phyloP scores from a whole-genome alignment of 2,888 invertebrate species.

The Mesopsocus fuscifrons region DNA sequence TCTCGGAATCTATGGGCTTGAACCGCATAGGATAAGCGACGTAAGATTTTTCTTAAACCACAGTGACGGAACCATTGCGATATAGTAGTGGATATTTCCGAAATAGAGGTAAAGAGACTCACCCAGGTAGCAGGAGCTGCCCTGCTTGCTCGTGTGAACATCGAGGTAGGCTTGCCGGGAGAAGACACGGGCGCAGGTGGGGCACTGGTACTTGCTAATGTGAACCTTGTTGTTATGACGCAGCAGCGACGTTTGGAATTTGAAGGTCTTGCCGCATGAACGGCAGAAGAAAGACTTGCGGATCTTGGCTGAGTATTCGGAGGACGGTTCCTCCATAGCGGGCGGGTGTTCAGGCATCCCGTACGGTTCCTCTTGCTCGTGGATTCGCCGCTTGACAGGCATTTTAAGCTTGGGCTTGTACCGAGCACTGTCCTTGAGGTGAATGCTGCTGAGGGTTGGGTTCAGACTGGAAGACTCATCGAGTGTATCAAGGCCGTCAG shows the following conservation, averaged over 20 bases:
- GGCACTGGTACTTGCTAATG: constrained; percentile 19
- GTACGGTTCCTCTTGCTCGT: constrained; percentile 9
- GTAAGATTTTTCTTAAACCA: no score
- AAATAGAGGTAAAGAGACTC: neutral
- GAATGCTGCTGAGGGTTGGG: constrained; percentile 4
- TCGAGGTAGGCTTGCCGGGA: constrained; percentile 19
- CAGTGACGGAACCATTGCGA: no score
- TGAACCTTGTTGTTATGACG: constrained; percentile 20
- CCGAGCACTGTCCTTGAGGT: constrained; percentile 6
- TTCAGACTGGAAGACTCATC: constrained; percentile 7
- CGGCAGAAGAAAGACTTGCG: constrained; percentile 18
- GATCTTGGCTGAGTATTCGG: constrained; percentile 15
- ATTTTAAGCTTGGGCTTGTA: constrained; percentile 11
- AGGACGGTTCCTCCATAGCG: constrained; percentile 4
- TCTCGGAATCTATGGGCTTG: no score
- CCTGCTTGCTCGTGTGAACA: constrained; percentile 19
- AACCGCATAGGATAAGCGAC: no score
- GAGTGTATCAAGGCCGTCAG: constrained; percentile 4
- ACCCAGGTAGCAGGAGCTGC: constrained; percentile 18
- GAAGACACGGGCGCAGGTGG: constrained; percentile 19
- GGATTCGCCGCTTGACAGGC: constrained; percentile 3
- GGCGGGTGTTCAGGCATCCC: constrained; percentile 7
- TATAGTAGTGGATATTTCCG: no score
- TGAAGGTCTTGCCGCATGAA: constrained; percentile 19
- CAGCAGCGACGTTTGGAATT: constrained; percentile 19